Evolutionary conservation across 2,888 invertebrate species (phyloP).

Genomic region (Taphrorychus bicolor): DNA sequence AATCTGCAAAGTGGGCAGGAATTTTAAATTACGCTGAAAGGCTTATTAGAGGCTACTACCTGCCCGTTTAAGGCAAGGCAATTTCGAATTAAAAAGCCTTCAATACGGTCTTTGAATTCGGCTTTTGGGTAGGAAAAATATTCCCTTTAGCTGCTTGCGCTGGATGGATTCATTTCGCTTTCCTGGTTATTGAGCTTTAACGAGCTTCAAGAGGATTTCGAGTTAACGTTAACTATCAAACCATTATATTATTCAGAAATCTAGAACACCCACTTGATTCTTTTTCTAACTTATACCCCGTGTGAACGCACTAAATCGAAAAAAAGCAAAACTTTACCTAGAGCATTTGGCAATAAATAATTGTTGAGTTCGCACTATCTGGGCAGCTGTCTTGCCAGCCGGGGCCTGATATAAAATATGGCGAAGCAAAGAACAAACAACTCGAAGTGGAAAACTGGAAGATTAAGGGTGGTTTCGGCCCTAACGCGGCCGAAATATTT

Average conservation of each 20-base stretch:
- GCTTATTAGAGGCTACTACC: constrained; percentile 6
- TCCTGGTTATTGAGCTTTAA: neutral
- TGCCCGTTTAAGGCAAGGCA: neutral
- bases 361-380: constrained; percentile 24
- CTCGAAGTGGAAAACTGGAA: constrained; percentile 30
- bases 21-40: constrained; percentile 7
- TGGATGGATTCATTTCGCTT: neutral
- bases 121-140: neutral
- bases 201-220: neutral
- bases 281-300: too few species aligned
- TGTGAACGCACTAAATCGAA: neutral
- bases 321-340: constrained; percentile 13
- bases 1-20: constrained; percentile 14
- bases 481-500: constrained; percentile 27
- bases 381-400: constrained; percentile 21
- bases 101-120: neutral
- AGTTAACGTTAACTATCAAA: neutral
- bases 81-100: neutral
- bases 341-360: constrained; percentile 27
- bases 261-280: too few species aligned
- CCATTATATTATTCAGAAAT: too few species aligned
- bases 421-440: constrained; percentile 37
- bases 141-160: neutral
- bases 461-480: constrained; percentile 33
- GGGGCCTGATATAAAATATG: constrained; percentile 33